Evolutionary conservation across 2,888 invertebrate genomes (phyloP).

Genomic region (Achlya flavicornis): DNA sequence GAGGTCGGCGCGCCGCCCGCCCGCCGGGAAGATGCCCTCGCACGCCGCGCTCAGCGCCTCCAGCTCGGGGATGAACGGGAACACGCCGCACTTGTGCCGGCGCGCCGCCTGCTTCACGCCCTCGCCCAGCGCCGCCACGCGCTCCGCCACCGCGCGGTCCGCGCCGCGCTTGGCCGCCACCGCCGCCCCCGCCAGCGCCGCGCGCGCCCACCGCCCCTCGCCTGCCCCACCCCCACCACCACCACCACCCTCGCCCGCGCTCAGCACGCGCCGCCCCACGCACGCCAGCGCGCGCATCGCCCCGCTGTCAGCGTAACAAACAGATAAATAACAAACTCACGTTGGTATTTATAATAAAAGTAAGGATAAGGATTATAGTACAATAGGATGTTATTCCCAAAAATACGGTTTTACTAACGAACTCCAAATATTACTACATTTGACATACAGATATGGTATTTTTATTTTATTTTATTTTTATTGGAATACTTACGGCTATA

Average conservation of each 20-base stretch:
- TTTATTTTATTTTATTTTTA: too few relatives aligned
- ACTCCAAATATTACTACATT: too few relatives aligned
- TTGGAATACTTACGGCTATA: too few relatives aligned
- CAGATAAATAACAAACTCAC: too few relatives aligned
- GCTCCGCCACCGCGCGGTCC: slow-evolving; percentile 94
- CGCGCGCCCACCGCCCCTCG: slow-evolving; percentile 80
- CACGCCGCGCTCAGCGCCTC: slow-evolving; percentile 94
- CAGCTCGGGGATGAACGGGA: slow-evolving; percentile 95
- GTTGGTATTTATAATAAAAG: too few relatives aligned
- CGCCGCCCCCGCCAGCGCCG: slow-evolving; percentile 63
- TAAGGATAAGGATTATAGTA: too few relatives aligned
- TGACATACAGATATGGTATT: too few relatives aligned
- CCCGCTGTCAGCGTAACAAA: too few relatives aligned
- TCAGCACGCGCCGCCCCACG: slow-evolving; percentile 95
- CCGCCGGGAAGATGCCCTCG: slow-evolving; percentile 93
- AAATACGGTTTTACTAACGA: too few relatives aligned
- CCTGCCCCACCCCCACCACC: too few relatives aligned
- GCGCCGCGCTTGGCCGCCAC: slow-evolving; percentile 85
- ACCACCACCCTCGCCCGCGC: slow-evolving; percentile 74
- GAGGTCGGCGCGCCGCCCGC: slow-evolving; percentile 93
- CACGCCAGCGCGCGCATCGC: slow-evolving; percentile 97
- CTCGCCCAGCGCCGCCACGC: slow-evolving; percentile 91
- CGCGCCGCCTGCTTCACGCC: slow-evolving; percentile 50
- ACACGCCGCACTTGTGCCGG: slow-evolving; percentile 91
- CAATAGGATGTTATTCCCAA: too few relatives aligned